Evolutionary conservation across 2,888 invertebrate genomes (phyloP), one percentile per base, ranked within the genome.

Genomic region (Germaria angustata): DNA sequence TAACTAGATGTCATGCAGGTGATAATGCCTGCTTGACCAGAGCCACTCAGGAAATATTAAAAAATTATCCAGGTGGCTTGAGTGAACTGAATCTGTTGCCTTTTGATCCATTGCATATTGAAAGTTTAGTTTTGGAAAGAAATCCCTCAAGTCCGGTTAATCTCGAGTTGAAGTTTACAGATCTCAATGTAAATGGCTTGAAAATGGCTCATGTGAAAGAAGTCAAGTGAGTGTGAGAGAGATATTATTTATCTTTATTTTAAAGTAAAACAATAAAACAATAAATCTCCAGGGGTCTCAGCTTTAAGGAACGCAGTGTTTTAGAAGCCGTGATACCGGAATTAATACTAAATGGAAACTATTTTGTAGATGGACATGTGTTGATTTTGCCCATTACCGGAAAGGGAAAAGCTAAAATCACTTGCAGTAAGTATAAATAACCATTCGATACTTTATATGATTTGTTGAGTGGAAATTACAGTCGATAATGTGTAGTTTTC

Each of bases 41-140:
- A 5, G 63, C 81, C 1, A 76, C 85, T n/a, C 87, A 87, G 32
- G 71, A 84, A 66, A 84, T 87, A 4, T 28, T 89, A 1, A 75
- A 73, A 13, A 86, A 85, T 20, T 73, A 79, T 11, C 86, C 72
- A 0, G 85, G 81, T 0, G 91, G 91, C 7, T 78, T 89, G 36
- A 86, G 84, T 15, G 86, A 86, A 39, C 44, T 91, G 0, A 88
- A 88, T 28, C 59, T 91, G 0, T 73, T 87, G 2, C 83, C 86
- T 0, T 79, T 90, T 34, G 91, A 91, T 86, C 91, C 91, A 0
- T 79, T 91, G 61, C 87, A 81, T 7, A 84, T 91, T 0, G 89
- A 88, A 7, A 85, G 83, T 51, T 85, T 91, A 20, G 65, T 73
- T 5, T 77, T 91, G 39, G 86, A 85, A 2, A 88, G 87, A 72